Percentiles rank a stretch among this genome's conserved stretches.
Evolutionary conservation across 2,797 vertebrate species (phyloP).

Genomic region (Sparidentex hasta): DNA sequence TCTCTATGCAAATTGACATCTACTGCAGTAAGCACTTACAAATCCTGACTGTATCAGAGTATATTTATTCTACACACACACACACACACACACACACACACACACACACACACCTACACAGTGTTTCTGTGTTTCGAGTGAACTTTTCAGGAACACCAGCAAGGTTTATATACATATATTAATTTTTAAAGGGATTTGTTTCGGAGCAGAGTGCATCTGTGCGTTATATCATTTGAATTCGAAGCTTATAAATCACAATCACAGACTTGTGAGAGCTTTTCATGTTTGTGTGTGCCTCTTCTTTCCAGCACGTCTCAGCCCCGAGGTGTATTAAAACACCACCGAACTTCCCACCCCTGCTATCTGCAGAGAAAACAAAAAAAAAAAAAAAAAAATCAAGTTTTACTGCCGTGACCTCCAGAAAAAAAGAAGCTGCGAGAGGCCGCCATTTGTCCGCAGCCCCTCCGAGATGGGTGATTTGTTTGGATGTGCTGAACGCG

Average conservation of each 20-base stretch:
- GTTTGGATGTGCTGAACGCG: conserved; percentile 33
- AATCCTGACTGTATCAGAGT: conserved; percentile 27
- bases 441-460: conserved; percentile 16
- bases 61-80: conserved; percentile 27
- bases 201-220: not conserved
- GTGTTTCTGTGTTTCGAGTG: not conserved
- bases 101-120: not conserved
- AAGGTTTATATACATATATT: too few species aligned
- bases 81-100: not conserved
- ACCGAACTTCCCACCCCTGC: conserved; percentile 40
- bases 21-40: conserved; percentile 48
- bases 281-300: not conserved
- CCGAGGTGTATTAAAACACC: conserved; percentile 29
- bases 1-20: conserved; percentile 60
- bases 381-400: conserved; percentile 24
- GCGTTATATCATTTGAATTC: not conserved
- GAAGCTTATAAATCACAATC: not conserved
- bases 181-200: not conserved
- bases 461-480: conserved; percentile 11
- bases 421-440: conserved; percentile 7
- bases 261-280: not conserved
- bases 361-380: conserved; percentile 23
- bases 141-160: conserved; percentile 1
- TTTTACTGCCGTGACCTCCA: conserved; percentile 34
- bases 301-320: not conserved